Conservation (phyloP, 2,797 vertebrate species). For the Toxotes lorentzi region DNA sequence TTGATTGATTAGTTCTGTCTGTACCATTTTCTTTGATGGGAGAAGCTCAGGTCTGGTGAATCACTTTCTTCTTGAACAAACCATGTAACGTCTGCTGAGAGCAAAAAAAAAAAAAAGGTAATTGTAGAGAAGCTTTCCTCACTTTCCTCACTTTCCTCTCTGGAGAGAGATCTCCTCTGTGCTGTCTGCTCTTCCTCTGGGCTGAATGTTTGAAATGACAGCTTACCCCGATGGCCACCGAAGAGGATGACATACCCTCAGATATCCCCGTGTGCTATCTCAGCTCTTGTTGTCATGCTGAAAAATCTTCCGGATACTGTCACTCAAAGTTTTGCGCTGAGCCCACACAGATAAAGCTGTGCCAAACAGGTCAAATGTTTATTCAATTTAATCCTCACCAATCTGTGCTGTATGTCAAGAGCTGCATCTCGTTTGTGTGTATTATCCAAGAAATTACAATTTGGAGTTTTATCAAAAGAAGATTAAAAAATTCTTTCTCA, state of each 20-base stretch:
- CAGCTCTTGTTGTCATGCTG: constrained; percentile 32
- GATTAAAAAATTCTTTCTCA: constrained; percentile 8
- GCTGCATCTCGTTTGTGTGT: not conserved
- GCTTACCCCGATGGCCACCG: constrained; percentile 26
- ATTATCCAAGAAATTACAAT: constrained; percentile 15
- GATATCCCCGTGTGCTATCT: constrained; percentile 44
- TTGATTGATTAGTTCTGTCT: constrained; percentile 70
- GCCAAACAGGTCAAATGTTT: constrained; percentile 35
- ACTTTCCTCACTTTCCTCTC: constrained; percentile 24
- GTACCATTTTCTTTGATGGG: constrained; percentile 54
- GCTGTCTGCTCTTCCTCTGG: constrained; percentile 34
- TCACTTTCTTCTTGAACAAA: constrained; percentile 62
- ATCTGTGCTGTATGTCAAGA: constrained; percentile 34
- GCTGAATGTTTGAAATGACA: constrained; percentile 54
- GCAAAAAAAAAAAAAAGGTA: constrained; percentile 9
- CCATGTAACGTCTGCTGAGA: constrained; percentile 55
- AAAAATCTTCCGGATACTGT: constrained; percentile 34
- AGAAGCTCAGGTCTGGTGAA: constrained; percentile 57
- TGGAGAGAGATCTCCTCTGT: constrained; percentile 30
- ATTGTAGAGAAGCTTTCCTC: constrained; percentile 21
- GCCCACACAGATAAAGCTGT: constrained; percentile 16
- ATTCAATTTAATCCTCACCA: constrained; percentile 33
- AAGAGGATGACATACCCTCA: constrained; percentile 35
- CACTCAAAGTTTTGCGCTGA: constrained; percentile 29
- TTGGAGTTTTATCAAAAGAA: constrained; percentile 35